Base-by-base conservation (phyloP, 2,113 vertebrate species). In the Coptodon bakossiorum region DNA sequence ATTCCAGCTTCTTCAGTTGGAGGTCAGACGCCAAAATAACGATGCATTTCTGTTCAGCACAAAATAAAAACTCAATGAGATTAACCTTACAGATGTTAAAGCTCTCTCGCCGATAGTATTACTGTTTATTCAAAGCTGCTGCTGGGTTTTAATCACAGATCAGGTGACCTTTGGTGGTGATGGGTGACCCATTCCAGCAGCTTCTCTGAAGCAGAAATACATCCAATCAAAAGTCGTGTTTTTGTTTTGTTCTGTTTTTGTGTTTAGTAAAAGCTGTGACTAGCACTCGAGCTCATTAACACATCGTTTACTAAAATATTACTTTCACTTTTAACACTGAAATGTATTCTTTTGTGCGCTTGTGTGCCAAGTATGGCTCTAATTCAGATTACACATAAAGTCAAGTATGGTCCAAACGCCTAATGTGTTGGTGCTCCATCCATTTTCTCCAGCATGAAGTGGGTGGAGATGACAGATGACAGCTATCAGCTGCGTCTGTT, bases 41-140 rank as follows among this genome's bases (percentile, higher is more conserved):
- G 38, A 9, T 1, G 1, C 43, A 31, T 7, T 76, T 76, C 24
- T 76, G 24, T 76, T 76, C 8, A 27, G 40, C 27, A 73, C 68
- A 24, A 71, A 24, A 71, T 48, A 29, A 27, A 48, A 73, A 0
- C 14, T 45, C 38, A 0, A 0, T 40, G 9, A 45, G 40, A 66
- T 66, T 38, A 7, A 73, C 68, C 68, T 45, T 17, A 45, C 8
- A 73, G 22, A 73, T 48, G 40, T 48, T 5, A 48, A 48, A 76
- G 24, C 68, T 27, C 68, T 73, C 13, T 71, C 3, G 7, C 31
- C 1, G 1, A 40, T 6, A 9, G 3, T 22, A 7, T 71, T 71
- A 14, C 38, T 45, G 38, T 73, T 27, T 27, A 73, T 73, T 73
- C 13, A 27, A 71, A 71, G 66, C 22, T 73, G 40, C 22, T 71